These are phyloP conservation scores for Saccopteryx leptura DNA, from an alignment of 2,113 vertebrate genomes.

Conservation along the genomic window DNA sequence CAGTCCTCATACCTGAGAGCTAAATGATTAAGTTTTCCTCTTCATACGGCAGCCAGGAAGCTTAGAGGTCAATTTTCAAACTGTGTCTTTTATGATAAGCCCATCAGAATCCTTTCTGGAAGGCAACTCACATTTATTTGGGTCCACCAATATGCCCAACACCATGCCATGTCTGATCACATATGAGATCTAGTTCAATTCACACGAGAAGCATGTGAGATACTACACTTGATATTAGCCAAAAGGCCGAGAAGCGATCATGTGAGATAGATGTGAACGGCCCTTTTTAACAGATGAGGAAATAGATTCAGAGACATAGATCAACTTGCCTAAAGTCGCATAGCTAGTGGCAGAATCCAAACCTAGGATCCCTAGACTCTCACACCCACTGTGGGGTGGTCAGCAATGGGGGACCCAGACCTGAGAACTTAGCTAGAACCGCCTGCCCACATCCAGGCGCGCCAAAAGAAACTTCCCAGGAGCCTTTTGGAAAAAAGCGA, in stretches of 20 bases:
- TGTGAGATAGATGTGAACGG: background rate
- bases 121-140: background rate
- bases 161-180: background rate
- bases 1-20: background rate
- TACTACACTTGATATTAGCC: no score
- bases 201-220: background rate
- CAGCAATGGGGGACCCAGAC: no score
- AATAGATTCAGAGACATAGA: background rate
- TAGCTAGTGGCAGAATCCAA: background rate
- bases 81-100: background rate
- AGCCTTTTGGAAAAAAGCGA: no score
- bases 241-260: background rate
- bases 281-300: background rate
- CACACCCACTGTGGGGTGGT: no score
- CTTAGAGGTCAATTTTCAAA: background rate
- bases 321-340: background rate
- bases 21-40: background rate
- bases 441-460: no score
- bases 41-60: background rate
- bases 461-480: no score
- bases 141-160: background rate
- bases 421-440: no score
- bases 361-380: background rate
- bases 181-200: background rate
- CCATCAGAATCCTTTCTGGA: background rate